Conservation (phyloP, 2,797 vertebrate species). For the Chelon auratus region DNA sequence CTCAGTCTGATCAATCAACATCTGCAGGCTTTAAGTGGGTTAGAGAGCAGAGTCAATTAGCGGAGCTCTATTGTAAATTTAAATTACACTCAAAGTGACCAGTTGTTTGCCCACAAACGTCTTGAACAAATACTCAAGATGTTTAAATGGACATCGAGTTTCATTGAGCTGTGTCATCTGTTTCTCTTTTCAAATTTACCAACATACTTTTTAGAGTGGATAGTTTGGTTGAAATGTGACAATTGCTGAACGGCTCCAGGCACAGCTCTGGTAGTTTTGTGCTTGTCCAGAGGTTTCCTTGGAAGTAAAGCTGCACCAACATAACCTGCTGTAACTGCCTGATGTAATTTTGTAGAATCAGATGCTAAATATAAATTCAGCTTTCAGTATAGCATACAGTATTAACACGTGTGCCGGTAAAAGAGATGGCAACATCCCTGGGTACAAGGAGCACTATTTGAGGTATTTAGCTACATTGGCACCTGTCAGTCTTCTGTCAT, state of each 20-base stretch:
- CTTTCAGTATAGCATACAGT: not conserved
- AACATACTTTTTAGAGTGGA: slow-evolving; percentile 2
- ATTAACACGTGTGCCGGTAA: not conserved
- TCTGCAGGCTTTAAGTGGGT: not conserved
- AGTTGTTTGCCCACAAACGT: not conserved
- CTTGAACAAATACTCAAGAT: not conserved
- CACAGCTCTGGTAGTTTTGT: not conserved
- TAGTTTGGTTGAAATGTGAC: not conserved
- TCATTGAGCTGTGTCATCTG: not conserved
- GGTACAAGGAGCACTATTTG: not conserved
- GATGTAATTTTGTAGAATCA: not conserved
- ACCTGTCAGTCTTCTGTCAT: not conserved
- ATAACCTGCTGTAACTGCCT: not conserved
- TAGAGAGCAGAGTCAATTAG: not conserved
- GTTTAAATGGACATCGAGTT: not conserved
- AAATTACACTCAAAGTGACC: slow-evolving; percentile 2
- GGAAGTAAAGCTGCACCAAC: not conserved
- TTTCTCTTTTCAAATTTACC: not conserved
- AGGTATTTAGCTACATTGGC: not conserved
- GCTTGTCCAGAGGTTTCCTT: not conserved
- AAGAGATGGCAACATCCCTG: not conserved
- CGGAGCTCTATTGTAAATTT: not conserved
- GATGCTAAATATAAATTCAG: not conserved
- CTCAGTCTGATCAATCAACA: slow-evolving; percentile 8
- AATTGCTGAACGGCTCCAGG: not conserved